A percentile compares a stretch with the other conserved stretches of the same genome.
phyloP scores from a whole-genome alignment of 2,113 vertebrate genomes.

The Anhinga anhinga region DNA sequence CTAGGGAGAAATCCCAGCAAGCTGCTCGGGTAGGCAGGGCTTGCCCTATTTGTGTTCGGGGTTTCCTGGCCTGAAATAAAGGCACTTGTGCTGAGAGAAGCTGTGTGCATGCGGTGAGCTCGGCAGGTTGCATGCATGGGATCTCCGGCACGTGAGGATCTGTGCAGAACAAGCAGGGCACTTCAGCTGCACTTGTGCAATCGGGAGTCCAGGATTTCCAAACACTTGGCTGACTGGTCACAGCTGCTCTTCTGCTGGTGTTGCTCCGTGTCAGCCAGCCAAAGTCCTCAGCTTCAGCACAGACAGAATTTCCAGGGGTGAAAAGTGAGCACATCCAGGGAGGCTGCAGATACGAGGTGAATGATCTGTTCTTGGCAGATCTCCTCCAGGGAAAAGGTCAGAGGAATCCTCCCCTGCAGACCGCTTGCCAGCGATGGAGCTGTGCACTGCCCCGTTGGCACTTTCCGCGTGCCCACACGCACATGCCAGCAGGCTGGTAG shows the following conservation, averaged over 20 bases:
- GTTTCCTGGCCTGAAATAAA: conserved; percentile 10
- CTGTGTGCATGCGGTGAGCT: not conserved
- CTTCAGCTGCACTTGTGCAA: not conserved
- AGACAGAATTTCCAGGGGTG: not conserved
- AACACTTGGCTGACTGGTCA: not conserved
- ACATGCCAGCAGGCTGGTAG: not conserved
- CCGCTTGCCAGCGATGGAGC: not conserved
- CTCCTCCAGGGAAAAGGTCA: not conserved
- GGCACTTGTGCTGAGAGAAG: not conserved
- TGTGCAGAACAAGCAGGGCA: not conserved
- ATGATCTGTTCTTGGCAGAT: not conserved
- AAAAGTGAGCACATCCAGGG: not conserved
- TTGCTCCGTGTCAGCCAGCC: not conserved
- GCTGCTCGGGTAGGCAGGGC: not conserved
- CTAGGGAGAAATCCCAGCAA: not conserved
- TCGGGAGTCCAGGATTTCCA: not conserved
- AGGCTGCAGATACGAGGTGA: not conserved
- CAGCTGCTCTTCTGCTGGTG: not conserved
- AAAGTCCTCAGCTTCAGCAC: not conserved
- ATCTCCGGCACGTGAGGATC: not conserved
- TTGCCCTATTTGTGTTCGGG: conserved; percentile 1
- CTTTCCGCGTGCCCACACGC: not conserved
- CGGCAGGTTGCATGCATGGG: not conserved
- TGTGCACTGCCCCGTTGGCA: not conserved
- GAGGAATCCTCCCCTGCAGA: not conserved